Evolutionary conservation across 1,140 invertebrate genomes (phyloP), one percentile per base, ranked within the genome.

Genomic region (Drosophila pruinosa): DNA sequence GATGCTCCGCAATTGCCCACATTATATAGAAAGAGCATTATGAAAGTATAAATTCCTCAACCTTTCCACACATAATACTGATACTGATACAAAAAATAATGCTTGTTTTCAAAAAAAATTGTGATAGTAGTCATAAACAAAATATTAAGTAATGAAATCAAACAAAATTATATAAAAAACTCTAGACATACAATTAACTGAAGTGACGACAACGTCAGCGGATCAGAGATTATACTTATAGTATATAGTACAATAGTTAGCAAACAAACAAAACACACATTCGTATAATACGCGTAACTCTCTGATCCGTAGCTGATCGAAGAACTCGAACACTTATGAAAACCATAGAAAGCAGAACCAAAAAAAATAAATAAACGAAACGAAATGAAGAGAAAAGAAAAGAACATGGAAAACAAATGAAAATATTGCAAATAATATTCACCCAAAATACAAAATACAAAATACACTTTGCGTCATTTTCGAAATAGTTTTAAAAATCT

Each of bases 61-160:
- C 19, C 47, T 48, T 59, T 78, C 43, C 63, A 75, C 65, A 50
- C 15, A 41, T 15, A 57, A 3, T 38, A 61, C 31, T 17, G 22
- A 48, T 17, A 77, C 67, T n/a, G n/a, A n/a, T n/a, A n/a, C n/a
- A n/a, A 69, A 73, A 73, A 63, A 73, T 75, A 74, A 62, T 83
- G 80, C 81, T 86, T 85, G 81, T 76, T 85, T 85, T 85, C 68
- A 89, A 82, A 86, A 82, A 86, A 81, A 72, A 89, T 78, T 89
- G 85, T 89, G 85, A 89, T 89, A 89, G 86, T 89, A 89, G 85
- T 89, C 85, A 89, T 89, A 79, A 89, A 48, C 22, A 57, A 77
- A 86, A 80, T 82, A 78, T 82, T 82, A 86, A 78, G 67, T 88
- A 86, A 88, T 78, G 19, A 39, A 65, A 65, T 39, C 47, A 59